Evolutionary conservation across 1,140 invertebrate species (phyloP), one percentile per base, ranked within the genome.

Genomic region (Bombus waltoni): DNA sequence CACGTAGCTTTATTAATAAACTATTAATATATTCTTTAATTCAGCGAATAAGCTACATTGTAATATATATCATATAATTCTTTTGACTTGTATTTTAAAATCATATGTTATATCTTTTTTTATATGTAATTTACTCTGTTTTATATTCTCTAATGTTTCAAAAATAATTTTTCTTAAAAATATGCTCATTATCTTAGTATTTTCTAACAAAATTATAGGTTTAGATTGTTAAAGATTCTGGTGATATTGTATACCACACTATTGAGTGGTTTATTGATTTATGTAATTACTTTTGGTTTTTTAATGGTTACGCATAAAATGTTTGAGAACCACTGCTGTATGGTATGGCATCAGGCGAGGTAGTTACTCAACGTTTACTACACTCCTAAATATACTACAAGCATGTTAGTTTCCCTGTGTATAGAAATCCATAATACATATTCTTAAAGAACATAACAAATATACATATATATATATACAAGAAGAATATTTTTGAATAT

Each of bases 261-360:
- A 81, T 44, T 13, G 13, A 15, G 35, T 73, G 32, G 9, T 72
- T 82, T 35, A 47, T 75, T 47, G 5, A 75, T 75, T 44, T 47
- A 28, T 59, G 13, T 10, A 15, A 82, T 65, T 32, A 62, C 5
- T 57, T 40, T 59, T 74, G 32, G 25, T 42, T 42, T 74, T 40
- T 44, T 10, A 38, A 76, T 6, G 81, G 28, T 83, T 83, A 47
- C 81, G 81, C 81, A 77, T 77, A 83, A 83, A 68, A 77, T 42
- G 81, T 83, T 83, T 70, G 10, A 83, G 74, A 83, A 83, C 44
- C 81, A 83, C 81, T 90, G 70, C 65, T 73, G 53, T 44, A 71
- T 86, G 71, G 81, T 88, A 90, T 89, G 88, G 88, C 89, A 89
- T 88, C 86, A 76, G 80, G 83, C 83, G 89, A 88, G 87, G 89